Evolutionary conservation across 2,113 vertebrate genomes (phyloP), one percentile per base, ranked within the genome.

Genomic region (Vulpes ferrilata): DNA sequence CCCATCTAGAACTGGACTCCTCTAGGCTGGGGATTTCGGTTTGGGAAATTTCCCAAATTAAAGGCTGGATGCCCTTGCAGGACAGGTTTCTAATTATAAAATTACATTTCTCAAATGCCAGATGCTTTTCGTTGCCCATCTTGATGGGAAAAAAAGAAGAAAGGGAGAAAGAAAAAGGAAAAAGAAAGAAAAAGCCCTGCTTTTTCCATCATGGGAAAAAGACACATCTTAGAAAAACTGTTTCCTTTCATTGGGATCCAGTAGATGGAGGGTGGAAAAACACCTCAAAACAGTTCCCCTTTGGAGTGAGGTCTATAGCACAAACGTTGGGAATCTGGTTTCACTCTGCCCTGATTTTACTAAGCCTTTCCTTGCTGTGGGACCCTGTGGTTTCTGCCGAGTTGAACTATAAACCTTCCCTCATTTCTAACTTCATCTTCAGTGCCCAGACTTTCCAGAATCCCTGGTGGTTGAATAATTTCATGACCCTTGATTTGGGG

Each of bases 21-120:
- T 57, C 59, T 1, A 1, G 23, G 59, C 79, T 93, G 62, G 59
- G 57, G 79, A 93, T 79, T 94, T 57, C 79, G n/a, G 60, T 85
- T 79, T 59, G 60, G n/a, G 60, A 23, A 67, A 95, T 91, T 96
- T 78, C 55, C 81, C 69, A 27, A 88, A 89, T 86, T 87, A 62
- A 91, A 92, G 55, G n/a, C 35, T 71, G 90, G 32, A 89, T n/a
- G 13, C 51, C 51, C 48, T 88, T 32, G 0, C 38, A 87, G 87
- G n/a, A 69, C 80, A 81, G 59, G 43, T 57, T 95, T 88, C 20
- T 73, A 43, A 16, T n/a, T 79, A 71, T 19, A 83, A 69, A 87
- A 74, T 88, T 48, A 51, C 11, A 23, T 76, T 96, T 84, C 38
- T 88, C 53, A 82, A 90, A 81, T 35, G 90, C 43, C 38, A 11